Evolutionary conservation across 2,888 invertebrate species (phyloP), one percentile per base, ranked within the genome.

Genomic region (Trileptium ribeirensis): DNA sequence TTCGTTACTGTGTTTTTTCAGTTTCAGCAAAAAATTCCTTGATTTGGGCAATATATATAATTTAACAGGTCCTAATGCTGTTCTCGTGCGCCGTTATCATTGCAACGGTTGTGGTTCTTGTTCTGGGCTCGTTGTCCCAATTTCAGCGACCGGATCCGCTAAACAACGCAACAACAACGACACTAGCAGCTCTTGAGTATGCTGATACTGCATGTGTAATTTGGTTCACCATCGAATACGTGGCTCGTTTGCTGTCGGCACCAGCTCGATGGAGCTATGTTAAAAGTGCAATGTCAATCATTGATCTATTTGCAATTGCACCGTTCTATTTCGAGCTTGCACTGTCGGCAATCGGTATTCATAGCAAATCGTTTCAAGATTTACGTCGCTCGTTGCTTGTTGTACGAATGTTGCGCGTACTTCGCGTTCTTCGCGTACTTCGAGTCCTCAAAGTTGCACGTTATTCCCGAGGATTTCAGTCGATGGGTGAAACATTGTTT

Each of bases 181-280:
- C 34, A 1, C 3, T 1, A 1, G 24, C 79, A 1, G n/a, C 39
- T 1, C 40, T 80, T 2, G 80, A 75, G 1, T 77, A 40, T 37
- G 24, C 37, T 29, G 80, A 80, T 19, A 38, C 64, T 74, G 75
- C 31, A 37, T 80, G 80, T 67, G 75, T 80, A 19, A 36, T 8
- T 36, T 80, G 80, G 80, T 80, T 80, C 80, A 40, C 75, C 15
- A 2, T 40, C 36, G 80, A 80, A 64, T 80, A 80, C 33, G 19
- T 77, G 34, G 74, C 74, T 1, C 51, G 80, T 29, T 67, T 80
- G 24, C 8, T 24, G 2, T 8, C 67, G 24, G 74, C 80, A 24
- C 80, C 80, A 2, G 1, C 24, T 3, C 67, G 67, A 24, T 39
- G 36, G 29, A 24, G 1, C 31, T 80, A 36, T 37, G 34, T 80